Percentiles rank a stretch among this genome's conserved stretches.
These are phyloP conservation scores for Calliopsis andreniformis DNA, from an alignment of 1,140 invertebrate species.

Conservation along the genomic window DNA sequence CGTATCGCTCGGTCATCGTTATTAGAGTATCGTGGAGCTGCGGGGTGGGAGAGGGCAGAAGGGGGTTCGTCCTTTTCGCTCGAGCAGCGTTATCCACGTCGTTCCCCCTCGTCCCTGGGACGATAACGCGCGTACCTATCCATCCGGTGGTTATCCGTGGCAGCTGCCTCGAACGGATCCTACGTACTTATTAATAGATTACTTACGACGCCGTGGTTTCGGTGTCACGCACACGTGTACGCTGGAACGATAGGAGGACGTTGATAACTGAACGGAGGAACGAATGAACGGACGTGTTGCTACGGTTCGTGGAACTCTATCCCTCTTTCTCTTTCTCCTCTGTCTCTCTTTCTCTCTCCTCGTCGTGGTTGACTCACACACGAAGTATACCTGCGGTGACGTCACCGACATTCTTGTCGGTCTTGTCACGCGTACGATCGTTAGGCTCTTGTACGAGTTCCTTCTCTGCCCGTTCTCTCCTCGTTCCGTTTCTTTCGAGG, in stretches of 20 bases:
- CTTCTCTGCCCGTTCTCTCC: constrained; percentile 15
- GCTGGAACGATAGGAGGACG: not conserved
- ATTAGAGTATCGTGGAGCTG: not conserved
- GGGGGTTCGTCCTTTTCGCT: not conserved
- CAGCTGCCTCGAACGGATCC: constrained; percentile 8
- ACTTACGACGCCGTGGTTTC: not conserved
- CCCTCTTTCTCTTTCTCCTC: too few relatives aligned
- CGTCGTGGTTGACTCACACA: constrained; percentile 41
- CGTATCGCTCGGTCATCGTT: not conserved
- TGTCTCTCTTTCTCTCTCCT: too few relatives aligned
- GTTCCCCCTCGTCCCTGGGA: not conserved
- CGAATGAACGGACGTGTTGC: not conserved
- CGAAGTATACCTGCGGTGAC: constrained; percentile 53
- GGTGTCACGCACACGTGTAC: too few relatives aligned
- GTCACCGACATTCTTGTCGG: constrained; percentile 62
- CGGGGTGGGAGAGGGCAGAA: not conserved
- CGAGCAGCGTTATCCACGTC: not conserved
- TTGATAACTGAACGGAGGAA: constrained; percentile 9
- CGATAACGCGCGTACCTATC: not conserved
- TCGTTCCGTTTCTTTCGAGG: not conserved
- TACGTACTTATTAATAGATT: constrained; percentile 47
- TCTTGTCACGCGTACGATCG: constrained; percentile 63
- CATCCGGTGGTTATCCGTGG: not conserved
- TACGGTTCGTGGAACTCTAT: constrained; percentile 40
- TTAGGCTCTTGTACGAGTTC: constrained; percentile 64